Evolutionary conservation across 1,140 invertebrate species (phyloP), one percentile per base, ranked within the genome.

Genomic region (Drosophila biarmipes): DNA sequence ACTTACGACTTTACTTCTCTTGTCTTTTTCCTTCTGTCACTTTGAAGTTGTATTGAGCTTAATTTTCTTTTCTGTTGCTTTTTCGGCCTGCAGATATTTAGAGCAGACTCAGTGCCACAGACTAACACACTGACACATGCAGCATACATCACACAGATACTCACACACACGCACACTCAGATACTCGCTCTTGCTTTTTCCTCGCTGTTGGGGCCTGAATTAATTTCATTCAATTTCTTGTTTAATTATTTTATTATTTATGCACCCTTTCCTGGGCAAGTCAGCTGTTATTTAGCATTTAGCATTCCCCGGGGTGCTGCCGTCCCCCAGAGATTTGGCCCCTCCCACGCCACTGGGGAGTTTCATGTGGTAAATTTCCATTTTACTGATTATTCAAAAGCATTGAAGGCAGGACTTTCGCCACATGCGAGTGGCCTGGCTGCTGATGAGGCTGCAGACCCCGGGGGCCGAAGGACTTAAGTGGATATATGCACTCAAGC

Each of bases 191-290:
- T 43, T 61, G 49, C 57, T 64, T 61, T 71, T 37, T 21, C 51
- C 42, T 78, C 57, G 64, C 69, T 56, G 54, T 27, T 42, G 37
- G 74, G 82, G 56, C 74, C 78, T 34, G 78, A 81, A 82, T 85
- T 78, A 81, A 86, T 86, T 87, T 86, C 78, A 87, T 86, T 86
- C 59, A 87, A 86, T 87, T 86, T 86, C 85, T 81, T 86, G 82
- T 75, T 86, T 86, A 86, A 86, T 82, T 86, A 78, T 82, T 86
- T 87, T 86, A 87, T 86, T 87, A 86, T 86, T 86, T 82, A 86
- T 86, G 68, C 78, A 86, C 68, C 74, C 82, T 74, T 73, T 67
- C 59, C 45, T 61, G 71, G 40, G 38, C 53, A 55, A 56, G 69
- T 72, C 64, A 82, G 71, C 80, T 80, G 80, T 69, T 71, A 69